Base-by-base conservation (phyloP, 37 sponge, comb jelly and placozoan species). In the Eunapius fragilis region DNA sequence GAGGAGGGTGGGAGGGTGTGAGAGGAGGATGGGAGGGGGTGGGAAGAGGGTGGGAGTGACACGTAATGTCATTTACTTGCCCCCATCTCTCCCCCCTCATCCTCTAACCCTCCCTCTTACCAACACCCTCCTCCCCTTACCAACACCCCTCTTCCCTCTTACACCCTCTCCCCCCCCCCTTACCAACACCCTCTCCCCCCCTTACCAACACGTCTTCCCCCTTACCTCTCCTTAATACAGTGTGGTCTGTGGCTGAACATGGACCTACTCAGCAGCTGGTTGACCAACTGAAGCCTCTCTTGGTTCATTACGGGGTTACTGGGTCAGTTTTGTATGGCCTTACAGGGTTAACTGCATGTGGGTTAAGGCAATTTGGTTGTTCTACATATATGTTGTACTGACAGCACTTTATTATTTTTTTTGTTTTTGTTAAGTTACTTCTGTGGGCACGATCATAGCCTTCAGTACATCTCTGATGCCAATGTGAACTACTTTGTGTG, bases 191-290 rank as follows among this genome's bases (percentile, higher is more conserved):
- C 4, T 45, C 7, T 9, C 22, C 14, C 1, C 14, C 58, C 58
- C 58, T 58, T 58, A 12, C 17, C 58, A 13, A 19, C 6, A 3
- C 41, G 6, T 6, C 58, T 58, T 58, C 58, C 58, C 14, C 58
- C 47, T 45, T 45, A 17, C 22, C 58, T 10, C 58, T 17, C 14
- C 14, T 17, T 23, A 74, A 24, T 74, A 36, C 78, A 94, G 95
- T 95, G 36, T 95, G 95, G 95, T 95, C 95, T 47, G 80, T 89
- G 7, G 95, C 85, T 17, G 85, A 95, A 68, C 95, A 95, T 77
- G 95, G 95, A 24, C 95, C 95, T 31, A 95, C 95, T 17, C n/a
- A 84, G 9, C 49, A 69, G 2, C 87, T 95, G 68, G 92, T 95
- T 70, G 81, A 83, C 0, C 38, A 77, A 9, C 84, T 95, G 31